A percentile compares a stretch with the other conserved stretches of the same genome.
These are phyloP conservation scores for Macrostomum lignano DNA, from an alignment of 1,140 invertebrate genomes.

Conservation along the genomic window DNA sequence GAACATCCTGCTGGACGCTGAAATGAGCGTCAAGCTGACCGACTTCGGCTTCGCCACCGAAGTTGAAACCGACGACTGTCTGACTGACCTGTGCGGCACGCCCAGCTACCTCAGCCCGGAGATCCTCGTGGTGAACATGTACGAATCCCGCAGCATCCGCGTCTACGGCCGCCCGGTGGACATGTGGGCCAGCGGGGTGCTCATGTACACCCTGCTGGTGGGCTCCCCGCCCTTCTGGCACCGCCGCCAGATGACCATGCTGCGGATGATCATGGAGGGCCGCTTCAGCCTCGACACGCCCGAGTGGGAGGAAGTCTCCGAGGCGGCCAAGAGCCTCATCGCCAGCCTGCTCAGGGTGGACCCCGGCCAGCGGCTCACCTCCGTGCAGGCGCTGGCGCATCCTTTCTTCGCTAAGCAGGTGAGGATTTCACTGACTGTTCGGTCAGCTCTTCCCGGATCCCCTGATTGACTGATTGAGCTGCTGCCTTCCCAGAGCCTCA, in stretches of 20 bases:
- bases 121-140: slow-evolving; percentile 77
- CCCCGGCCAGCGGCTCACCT: slow-evolving; percentile 47
- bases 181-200: slow-evolving; percentile 84
- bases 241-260: slow-evolving; percentile 89
- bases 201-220: slow-evolving; percentile 87
- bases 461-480: too few relatives aligned
- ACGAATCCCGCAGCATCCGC: too few relatives aligned
- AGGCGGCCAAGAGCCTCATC: slow-evolving; percentile 72
- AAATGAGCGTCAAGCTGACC: slow-evolving; percentile 83
- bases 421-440: too few relatives aligned
- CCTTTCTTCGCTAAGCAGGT: too few relatives aligned
- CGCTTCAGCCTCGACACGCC: slow-evolving; percentile 50
- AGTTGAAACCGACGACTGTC: neutral
- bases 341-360: slow-evolving; percentile 59
- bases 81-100: slow-evolving; percentile 70
- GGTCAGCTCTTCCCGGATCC: too few relatives aligned
- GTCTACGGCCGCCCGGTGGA: too few relatives aligned
- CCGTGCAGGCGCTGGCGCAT: slow-evolving; percentile 54
- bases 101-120: slow-evolving; percentile 96
- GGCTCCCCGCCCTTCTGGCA: slow-evolving; percentile 99
- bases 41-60: slow-evolving; percentile 76
- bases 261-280: slow-evolving; percentile 92
- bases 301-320: slow-evolving; percentile 54
- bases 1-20: slow-evolving; percentile 82
- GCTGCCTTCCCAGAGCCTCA: too few relatives aligned